Evolutionary conservation across 2,888 invertebrate species (phyloP).

Genomic region (Scaptomyza cyrtandrae): DNA sequence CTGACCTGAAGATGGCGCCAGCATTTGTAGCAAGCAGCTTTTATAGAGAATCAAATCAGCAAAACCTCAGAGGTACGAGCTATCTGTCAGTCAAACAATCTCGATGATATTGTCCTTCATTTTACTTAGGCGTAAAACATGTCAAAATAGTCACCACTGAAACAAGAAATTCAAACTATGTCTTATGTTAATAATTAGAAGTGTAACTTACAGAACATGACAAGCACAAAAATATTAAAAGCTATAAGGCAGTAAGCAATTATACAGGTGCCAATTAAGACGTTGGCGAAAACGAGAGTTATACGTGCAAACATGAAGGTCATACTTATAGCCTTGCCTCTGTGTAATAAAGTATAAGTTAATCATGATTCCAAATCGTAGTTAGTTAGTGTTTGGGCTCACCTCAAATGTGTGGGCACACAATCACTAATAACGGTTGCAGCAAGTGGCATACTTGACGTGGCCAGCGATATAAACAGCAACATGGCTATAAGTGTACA

Average conservation of each 20-base stretch:
- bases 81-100: neutral
- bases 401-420: conserved; percentile 62
- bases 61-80: neutral
- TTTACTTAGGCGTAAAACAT: neutral
- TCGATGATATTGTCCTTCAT: neutral
- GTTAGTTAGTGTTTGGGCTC: neutral
- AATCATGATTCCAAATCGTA: neutral
- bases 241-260: conserved; percentile 18
- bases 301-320: conserved; percentile 22
- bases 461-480: conserved; percentile 15
- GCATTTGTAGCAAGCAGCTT: neutral
- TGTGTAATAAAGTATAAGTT: conserved; percentile 4
- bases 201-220: conserved; percentile 21
- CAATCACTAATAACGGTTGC: conserved; percentile 29
- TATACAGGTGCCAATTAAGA: conserved; percentile 31
- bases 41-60: neutral
- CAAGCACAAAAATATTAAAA: conserved; percentile 29
- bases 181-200: neutral
- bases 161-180: neutral
- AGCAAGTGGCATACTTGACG: conserved; percentile 16
- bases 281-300: conserved; percentile 18
- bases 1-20: conserved; percentile 7
- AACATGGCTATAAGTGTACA: conserved; percentile 20
- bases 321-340: conserved; percentile 39
- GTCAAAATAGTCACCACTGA: conserved; percentile 4